A percentile compares a stretch with the other conserved stretches of the same genome.
phyloP scores from a whole-genome alignment of 2,888 invertebrate species.

The Cephus spinipes region DNA sequence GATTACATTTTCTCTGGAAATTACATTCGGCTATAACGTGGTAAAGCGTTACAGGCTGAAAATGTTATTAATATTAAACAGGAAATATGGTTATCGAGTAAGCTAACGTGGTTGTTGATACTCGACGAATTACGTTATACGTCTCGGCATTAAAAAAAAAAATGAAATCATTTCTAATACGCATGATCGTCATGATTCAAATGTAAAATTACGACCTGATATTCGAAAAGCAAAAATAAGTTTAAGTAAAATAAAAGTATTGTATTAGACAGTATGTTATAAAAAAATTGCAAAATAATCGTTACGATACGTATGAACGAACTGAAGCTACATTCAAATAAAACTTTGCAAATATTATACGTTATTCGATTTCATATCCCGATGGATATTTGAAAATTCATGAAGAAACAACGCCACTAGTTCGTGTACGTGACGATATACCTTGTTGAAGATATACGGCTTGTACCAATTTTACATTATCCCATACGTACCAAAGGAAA shows the following conservation, averaged over 20 bases:
- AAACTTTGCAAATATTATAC: background rate
- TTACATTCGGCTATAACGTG: constrained; percentile 34
- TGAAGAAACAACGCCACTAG: background rate
- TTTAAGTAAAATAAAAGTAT: background rate
- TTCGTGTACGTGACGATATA: background rate
- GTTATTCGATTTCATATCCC: background rate
- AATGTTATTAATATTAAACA: constrained; percentile 37
- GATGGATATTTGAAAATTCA: background rate
- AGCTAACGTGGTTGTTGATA: constrained; percentile 25
- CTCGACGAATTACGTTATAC: constrained; percentile 21
- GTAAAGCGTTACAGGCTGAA: constrained; percentile 25
- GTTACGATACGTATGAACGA: background rate
- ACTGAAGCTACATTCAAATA: background rate
- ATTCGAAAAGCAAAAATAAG: background rate
- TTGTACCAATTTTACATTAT: constrained; percentile 13
- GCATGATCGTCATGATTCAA: background rate
- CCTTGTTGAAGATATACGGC: background rate
- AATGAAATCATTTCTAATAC: background rate
- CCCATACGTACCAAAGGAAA: constrained; percentile 10
- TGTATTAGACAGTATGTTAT: background rate
- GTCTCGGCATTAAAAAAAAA: background rate
- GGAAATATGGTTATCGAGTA: constrained; percentile 21
- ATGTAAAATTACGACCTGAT: background rate
- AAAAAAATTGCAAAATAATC: background rate
- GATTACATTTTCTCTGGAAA: constrained; percentile 40